Evolutionary conservation across 2,797 vertebrate species (phyloP).

Genomic region (Molossus molossus): DNA sequence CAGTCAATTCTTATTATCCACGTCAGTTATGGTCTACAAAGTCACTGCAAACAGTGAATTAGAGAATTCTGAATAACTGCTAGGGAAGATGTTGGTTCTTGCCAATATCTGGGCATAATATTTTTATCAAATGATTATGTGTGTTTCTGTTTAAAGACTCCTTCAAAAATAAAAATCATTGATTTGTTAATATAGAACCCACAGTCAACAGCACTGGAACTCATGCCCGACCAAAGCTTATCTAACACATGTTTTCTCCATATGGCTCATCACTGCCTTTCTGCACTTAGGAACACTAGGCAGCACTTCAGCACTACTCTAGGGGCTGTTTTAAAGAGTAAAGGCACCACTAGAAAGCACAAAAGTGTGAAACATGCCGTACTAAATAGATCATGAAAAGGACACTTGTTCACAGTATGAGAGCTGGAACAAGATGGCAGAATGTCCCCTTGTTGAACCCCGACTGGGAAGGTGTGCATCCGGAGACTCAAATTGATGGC

Average conservation of each 20-base stretch:
- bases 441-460: too few species aligned
- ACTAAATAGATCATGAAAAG: not conserved
- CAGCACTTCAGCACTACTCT: not conserved
- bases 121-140: not conserved
- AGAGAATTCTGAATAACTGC: not conserved
- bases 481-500: not conserved
- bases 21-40: not conserved
- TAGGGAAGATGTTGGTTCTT: not conserved
- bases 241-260: not conserved
- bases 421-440: not conserved
- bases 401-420: not conserved
- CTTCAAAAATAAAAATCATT: not conserved
- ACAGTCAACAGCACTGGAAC: not conserved
- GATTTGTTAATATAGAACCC: not conserved
- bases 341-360: not conserved
- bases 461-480: not conserved
- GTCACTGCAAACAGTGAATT: not conserved
- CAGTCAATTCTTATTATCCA: not conserved
- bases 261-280: not conserved
- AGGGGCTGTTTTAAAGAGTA: not conserved
- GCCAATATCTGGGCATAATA: not conserved
- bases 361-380: not conserved
- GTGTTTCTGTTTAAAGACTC: constrained; percentile 22
- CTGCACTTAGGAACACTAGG: not conserved
- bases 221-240: not conserved